Evolutionary conservation across 2,113 vertebrate species (phyloP).

Genomic region (Corvus cornix): DNA sequence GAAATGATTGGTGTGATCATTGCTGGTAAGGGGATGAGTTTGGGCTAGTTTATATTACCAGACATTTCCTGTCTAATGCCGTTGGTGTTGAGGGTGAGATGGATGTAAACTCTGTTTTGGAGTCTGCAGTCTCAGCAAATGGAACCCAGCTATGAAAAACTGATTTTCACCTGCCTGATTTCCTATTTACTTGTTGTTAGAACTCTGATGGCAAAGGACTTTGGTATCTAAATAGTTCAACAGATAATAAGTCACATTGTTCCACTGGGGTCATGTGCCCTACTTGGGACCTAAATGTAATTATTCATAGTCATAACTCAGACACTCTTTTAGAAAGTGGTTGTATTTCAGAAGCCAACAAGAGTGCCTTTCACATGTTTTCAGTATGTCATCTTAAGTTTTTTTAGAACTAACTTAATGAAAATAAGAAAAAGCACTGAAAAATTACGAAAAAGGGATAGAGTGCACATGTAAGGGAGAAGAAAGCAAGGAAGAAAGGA

Average conservation of each 20-base stretch:
- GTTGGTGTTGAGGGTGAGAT: background rate
- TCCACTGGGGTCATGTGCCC: background rate
- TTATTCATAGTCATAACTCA: background rate
- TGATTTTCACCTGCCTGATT: background rate
- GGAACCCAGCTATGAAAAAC: background rate
- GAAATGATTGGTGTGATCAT: background rate
- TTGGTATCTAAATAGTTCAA: background rate
- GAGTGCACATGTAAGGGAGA: rapidly evolving
- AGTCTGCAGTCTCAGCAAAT: background rate
- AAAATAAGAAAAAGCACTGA: background rate
- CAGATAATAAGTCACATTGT: background rate
- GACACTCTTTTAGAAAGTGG: background rate
- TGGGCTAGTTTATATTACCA: background rate
- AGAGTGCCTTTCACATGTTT: background rate
- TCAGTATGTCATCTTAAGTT: background rate
- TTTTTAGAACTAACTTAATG: background rate
- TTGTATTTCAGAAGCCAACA: background rate
- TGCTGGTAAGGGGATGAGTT: background rate
- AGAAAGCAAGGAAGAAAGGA: background rate
- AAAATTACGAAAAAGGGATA: background rate
- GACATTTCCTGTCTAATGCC: background rate
- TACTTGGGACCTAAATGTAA: background rate
- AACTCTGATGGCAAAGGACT: background rate
- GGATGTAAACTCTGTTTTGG: background rate
- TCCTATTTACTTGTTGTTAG: background rate